phyloP scores from a whole-genome alignment of 2,888 invertebrate species.

The Heterodera filipjevi region DNA sequence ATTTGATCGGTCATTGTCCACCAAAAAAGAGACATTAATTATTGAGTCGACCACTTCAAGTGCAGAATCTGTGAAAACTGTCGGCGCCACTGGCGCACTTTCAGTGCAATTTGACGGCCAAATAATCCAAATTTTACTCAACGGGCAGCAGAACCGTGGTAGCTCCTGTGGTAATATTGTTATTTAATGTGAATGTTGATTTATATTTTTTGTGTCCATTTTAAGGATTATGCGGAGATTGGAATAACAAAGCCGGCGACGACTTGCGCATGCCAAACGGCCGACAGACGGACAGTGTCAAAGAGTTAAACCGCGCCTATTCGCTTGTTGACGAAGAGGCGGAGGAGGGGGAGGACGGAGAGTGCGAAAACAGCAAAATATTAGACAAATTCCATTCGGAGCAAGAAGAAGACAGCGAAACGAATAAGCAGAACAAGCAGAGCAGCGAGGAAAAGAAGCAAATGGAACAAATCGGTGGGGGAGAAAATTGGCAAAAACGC shows the following conservation, averaged over 20 bases:
- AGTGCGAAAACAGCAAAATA: constrained; percentile 22
- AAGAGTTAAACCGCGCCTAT: constrained; percentile 58
- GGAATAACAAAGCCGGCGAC: constrained; percentile 52
- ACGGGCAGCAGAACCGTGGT: constrained; percentile 42
- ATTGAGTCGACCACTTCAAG: constrained; percentile 33
- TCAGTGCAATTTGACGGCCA: constrained; percentile 42
- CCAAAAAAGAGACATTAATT: constrained; percentile 3
- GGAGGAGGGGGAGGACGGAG: constrained; percentile 25
- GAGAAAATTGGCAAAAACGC: neutral
- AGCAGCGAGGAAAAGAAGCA: neutral
- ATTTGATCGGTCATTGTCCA: neutral
- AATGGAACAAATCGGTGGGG: neutral
- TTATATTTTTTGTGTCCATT: constrained; percentile 36
- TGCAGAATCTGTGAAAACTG: constrained; percentile 32
- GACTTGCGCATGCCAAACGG: constrained; percentile 53
- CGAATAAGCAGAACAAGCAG: neutral
- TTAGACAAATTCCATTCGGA: constrained; percentile 35
- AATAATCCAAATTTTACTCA: constrained; percentile 53
- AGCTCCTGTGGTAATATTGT: constrained; percentile 46
- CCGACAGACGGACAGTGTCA: constrained; percentile 44
- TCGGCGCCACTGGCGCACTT: constrained; percentile 24
- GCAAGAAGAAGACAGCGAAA: constrained; percentile 6
- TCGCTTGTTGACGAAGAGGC: constrained; percentile 34
- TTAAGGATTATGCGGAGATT: constrained; percentile 61
- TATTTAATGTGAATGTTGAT: constrained; percentile 45